Base-by-base conservation (phyloP, 2,113 vertebrate species). In the Uropsilus gracilis region DNA sequence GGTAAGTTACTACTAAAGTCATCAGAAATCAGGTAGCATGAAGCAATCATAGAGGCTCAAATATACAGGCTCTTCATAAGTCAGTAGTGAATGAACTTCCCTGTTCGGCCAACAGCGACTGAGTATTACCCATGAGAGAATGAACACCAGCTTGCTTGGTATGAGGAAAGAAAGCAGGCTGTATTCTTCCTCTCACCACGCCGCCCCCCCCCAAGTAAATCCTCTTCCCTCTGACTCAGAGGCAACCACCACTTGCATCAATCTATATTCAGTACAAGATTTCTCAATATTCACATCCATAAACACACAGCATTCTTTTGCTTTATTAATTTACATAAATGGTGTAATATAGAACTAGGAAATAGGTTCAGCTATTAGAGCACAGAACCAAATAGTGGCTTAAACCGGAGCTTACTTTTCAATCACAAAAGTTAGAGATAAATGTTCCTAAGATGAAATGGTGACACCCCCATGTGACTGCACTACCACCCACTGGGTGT, bases 271-370 rank as follows among this genome's bases (percentile, higher is more conserved):
- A 83, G 50, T 18, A 69, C 72, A 75, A 81, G 69, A 22, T 63
- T 89, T 86, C 86, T 13, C 84, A 90, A 85, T 63, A 77, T 16
- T 75, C 32, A 73, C 18, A 96, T 72, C 63, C 24, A 91, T 37
- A 94, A 88, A 94, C 73, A 48, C 32, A n/a, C 16, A 95, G 39
- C 71, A 72, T 46, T 57, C 14, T 55, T 85, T 93, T n/a, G 72
- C 46, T 94, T 89, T 17, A 71, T 76, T 66, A 92, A 77, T 48
- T 89, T 93, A 80, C 6, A 81, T n/a, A 85, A 88, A 71, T 34
- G 93, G 46, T 46, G 75, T 46, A 53, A 78, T 32, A 59, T 53
- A 89, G 64, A 86, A 83, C n/a, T 75, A 76, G 37, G n/a, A 94
- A 84, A 66, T 22, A 39, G 20, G 26, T 84, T 48, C 77, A 34